Evolutionary conservation across 2,888 invertebrate species (phyloP).

Genomic region (Altica lythri): DNA sequence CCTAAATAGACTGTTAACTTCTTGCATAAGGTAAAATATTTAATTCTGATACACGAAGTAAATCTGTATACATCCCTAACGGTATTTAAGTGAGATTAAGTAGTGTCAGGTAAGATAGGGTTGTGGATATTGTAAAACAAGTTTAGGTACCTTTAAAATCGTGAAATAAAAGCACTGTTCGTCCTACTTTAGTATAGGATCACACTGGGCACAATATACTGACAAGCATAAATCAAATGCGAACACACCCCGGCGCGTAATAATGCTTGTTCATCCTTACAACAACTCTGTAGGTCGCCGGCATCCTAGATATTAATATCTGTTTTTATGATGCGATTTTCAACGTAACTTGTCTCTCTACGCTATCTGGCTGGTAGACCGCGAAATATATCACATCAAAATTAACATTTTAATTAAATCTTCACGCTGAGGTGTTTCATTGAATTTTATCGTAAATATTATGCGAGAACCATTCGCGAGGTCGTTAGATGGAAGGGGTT

Average conservation of each 20-base stretch:
- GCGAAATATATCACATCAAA: slow-evolving; percentile 30
- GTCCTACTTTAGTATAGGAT: slow-evolving; percentile 14
- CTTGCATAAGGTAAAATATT: too few relatives aligned
- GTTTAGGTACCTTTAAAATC: too few relatives aligned
- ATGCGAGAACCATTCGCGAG: background rate
- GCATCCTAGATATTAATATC: slow-evolving; percentile 43
- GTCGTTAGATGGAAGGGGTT: too few relatives aligned
- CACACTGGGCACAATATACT: slow-evolving; percentile 30
- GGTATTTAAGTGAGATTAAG: too few relatives aligned
- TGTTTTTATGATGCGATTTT: slow-evolving; percentile 39
- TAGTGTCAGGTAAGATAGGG: too few relatives aligned
- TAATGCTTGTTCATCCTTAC: slow-evolving; percentile 36
- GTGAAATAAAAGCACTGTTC: slow-evolving; percentile 13
- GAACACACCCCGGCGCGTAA: slow-evolving; percentile 37
- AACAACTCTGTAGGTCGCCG: slow-evolving; percentile 33
- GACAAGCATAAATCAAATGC: slow-evolving; percentile 32
- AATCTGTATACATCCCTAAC: too few relatives aligned
- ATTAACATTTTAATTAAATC: slow-evolving; percentile 36
- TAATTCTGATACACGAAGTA: too few relatives aligned
- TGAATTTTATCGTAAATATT: slow-evolving; percentile 20
- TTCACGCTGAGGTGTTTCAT: slow-evolving; percentile 27
- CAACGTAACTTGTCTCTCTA: slow-evolving; percentile 20
- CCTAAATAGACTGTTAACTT: too few relatives aligned
- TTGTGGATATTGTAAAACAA: too few relatives aligned
- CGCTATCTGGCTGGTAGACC: slow-evolving; percentile 17